Evolutionary conservation across 2,797 vertebrate genomes (phyloP), one percentile per base, ranked within the genome.

Genomic region (Psittacula derbiana): DNA sequence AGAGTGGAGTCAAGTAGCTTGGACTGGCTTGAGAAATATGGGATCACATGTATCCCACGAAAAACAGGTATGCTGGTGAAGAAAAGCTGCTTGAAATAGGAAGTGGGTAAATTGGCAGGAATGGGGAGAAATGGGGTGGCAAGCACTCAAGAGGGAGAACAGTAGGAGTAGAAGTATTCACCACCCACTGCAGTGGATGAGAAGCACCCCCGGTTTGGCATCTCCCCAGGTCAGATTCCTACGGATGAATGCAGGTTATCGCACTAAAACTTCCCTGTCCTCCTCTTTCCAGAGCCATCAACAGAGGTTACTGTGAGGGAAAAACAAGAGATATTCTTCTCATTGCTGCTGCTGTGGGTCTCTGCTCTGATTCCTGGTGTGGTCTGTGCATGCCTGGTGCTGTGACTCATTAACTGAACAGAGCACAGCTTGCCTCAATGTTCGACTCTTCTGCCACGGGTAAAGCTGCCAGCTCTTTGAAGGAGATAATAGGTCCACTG

Each of bases 391-490:
- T 3, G 50, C 76, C 75, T 93, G 76, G n/a, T 72, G 78, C 90
- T 41, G 43, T 83, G 94, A 88, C 80, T 95, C 88, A 88, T 43
- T 44, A 47, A 24, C 41, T 15, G 62, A 86, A 19, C 31, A 33
- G 60, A 90, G 87, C 88, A 52, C 55, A 84, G 69, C 78, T 80
- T 84, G 81, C 76, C 78, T 78, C 0, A 1, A 1, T 0, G 15
- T 21, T 73, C 5, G 7, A 10, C 58, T 80, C 57, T 43, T 69
- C 92, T 91, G 79, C 84, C 65, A 36, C 0, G 3, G 60, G 50
- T 28, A 6, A 74, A 57, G 82, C 87, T 76, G 89, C 70, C 84
- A 93, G 76, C 46, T 55, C 88, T 96, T 91, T 94, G 81, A 95
- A 92, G 53, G 75, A 94, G 93, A 96, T 93, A 80, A 93, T 36